Base-by-base conservation (phyloP, 1,140 invertebrate genomes). In the Drosophila willistoni region DNA sequence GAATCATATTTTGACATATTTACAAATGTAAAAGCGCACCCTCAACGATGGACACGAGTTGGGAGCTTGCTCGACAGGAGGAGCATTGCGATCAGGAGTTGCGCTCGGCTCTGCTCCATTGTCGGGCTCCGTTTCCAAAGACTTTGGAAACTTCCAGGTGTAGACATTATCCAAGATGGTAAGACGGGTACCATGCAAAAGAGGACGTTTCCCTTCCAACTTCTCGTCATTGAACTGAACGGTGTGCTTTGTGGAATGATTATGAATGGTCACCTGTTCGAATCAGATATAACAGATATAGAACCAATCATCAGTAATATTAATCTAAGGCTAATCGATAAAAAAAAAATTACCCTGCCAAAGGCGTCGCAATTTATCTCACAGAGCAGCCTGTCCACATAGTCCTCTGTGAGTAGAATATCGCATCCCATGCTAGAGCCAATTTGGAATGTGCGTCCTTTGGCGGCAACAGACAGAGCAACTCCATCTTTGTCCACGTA, bases 361-460 rank as follows among this genome's bases (percentile, higher is more conserved):
- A 85, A 91, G n/a, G 90, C 73, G 64, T 91, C 90, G 44, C 86
- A 82, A 57, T 76, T 70, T 72, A 91, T 91, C 6, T 91, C 81
- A 59, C 90, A 91, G 14, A 90, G 73, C 56, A 91, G 39, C 9
- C 77, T 68, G 47, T 91, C 81, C 19, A 56, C 73, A 13, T 44
- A 66, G 3, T 74, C 76, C 19, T 79, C 81, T 7, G 71, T 74
- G 14, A 90, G 29, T 22, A 80, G 36, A 19, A 81, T 71, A 66
- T 91, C 90, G 62, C 83, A 82, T 57, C 34, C 71, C 14, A 79
- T n/a, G 64, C 68, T 89, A 42, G 81, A 85, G 42, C 90, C 90
- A 1, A 91, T 65, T n/a, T 71, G 73, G 34, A 91, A 91, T 54
- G 91, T 77, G 19, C 79, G 76, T 64, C 90, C 90, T 62, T 91